These are phyloP conservation scores for Equus przewalskii DNA, from an alignment of 2,113 vertebrate genomes.

Conservation along the genomic window DNA sequence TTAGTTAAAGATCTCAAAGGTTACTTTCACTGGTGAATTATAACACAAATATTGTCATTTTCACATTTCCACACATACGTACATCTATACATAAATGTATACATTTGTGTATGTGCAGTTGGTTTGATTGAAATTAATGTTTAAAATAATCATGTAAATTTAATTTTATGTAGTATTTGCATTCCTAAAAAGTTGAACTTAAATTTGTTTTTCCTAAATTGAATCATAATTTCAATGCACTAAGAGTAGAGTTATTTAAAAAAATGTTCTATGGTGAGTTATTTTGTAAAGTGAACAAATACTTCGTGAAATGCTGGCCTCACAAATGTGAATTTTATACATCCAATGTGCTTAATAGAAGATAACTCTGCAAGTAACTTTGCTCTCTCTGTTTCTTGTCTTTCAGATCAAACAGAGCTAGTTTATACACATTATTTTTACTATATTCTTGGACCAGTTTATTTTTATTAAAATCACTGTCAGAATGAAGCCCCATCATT, in stretches of 20 bases:
- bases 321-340: conserved; percentile 46
- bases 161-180: conserved; percentile 49
- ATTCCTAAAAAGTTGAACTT: conserved; percentile 48
- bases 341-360: background rate
- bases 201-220: background rate
- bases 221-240: conserved; percentile 35
- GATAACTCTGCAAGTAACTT: background rate
- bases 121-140: background rate
- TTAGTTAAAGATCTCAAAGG: background rate
- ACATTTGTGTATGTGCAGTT: background rate
- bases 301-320: conserved; percentile 6
- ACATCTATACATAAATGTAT: background rate
- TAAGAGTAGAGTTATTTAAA: conserved; percentile 30
- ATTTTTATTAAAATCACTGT: conserved; percentile 49
- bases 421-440: conserved; percentile 35
- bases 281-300: conserved; percentile 46
- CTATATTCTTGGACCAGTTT: conserved; percentile 39
- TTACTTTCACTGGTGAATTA: conserved; percentile 28
- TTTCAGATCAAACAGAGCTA: conserved; percentile 27
- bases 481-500: conserved; percentile 17
- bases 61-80: background rate
- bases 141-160: conserved; percentile 21
- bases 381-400: background rate
- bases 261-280: background rate
- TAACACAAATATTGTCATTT: background rate